These are phyloP conservation scores for Bombyx huttoni DNA, from an alignment of 2,888 invertebrate species.

Conservation along the genomic window DNA sequence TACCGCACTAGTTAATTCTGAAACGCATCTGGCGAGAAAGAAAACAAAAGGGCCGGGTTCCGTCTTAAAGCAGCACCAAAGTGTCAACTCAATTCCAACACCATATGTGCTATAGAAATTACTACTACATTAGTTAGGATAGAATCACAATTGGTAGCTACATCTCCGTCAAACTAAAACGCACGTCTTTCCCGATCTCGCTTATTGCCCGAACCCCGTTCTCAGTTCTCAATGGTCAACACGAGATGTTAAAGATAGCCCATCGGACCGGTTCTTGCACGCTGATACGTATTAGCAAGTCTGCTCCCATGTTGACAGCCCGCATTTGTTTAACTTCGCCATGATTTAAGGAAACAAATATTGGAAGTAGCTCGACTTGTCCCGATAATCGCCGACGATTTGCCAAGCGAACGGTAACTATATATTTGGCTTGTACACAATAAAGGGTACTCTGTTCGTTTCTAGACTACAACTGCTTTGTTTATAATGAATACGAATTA, in stretches of 20 bases:
- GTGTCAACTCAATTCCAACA: slow-evolving; percentile 15
- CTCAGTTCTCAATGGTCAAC: slow-evolving; percentile 19
- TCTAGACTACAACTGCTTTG: not conserved
- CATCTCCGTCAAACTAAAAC: slow-evolving; percentile 32
- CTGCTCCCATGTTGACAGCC: slow-evolving; percentile 30
- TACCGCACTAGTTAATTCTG: slow-evolving; percentile 41
- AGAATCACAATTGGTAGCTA: slow-evolving; percentile 40
- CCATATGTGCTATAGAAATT: slow-evolving; percentile 38
- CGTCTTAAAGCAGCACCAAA: slow-evolving; percentile 6
- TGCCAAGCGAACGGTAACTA: slow-evolving; percentile 20
- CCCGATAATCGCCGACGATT: slow-evolving; percentile 34
- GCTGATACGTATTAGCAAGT: slow-evolving; percentile 22
- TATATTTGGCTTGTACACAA: not conserved
- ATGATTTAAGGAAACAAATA: slow-evolving; percentile 38
- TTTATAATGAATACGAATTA: not conserved
- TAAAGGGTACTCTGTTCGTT: not conserved
- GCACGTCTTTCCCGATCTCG: slow-evolving; percentile 45
- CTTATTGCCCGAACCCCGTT: slow-evolving; percentile 44
- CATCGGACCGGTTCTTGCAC: slow-evolving; percentile 30
- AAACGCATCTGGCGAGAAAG: slow-evolving; percentile 31
- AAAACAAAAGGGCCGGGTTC: slow-evolving; percentile 26
- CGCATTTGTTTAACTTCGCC: slow-evolving; percentile 28
- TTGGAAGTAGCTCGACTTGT: slow-evolving; percentile 30
- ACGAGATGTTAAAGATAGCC: slow-evolving; percentile 26
- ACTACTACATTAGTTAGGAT: slow-evolving; percentile 22